Base-by-base conservation (phyloP, 2,797 vertebrate species). In the Lacerta viridis region DNA sequence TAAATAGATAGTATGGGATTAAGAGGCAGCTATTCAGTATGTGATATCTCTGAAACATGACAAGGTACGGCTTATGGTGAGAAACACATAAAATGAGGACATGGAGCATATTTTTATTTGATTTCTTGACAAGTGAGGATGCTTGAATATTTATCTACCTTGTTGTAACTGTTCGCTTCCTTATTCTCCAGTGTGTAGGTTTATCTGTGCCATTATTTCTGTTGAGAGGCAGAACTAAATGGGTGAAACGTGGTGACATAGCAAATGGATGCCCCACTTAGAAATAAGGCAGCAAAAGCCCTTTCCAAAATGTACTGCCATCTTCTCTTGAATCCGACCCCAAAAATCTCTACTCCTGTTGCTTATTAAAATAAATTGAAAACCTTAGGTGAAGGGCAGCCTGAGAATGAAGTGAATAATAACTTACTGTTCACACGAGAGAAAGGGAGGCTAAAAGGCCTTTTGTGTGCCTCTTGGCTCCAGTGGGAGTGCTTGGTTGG, bases 21-120 rank as follows among this genome's bases (percentile, higher is more conserved):
- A 78, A 85, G 89, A 93, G 89, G 90, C 66, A 94, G 85, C 90
- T 94, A 83, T 86, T 90, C 84, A 89, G 74, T 89, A 86, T 81
- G 80, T 33, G 20, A 17, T 29, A 78, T 18, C 66, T 90, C 79
- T 1, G 0, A 66, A 90, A 88, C 84, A 87, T 25, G 77, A 83
- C 84, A 86, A 84, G 86, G 7, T 81, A 41, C 13, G 78, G 0
- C 0, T 91, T 36, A 87, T 88, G 80, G 27, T 5, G 84, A 90
- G 88, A 75, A 87, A 83, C 1, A 64, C 17, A 88, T n/a, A 3
- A 89, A 74, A 5, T 68, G n/a, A 36, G n/a, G 27, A 43, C 50
- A 43, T 27, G 33, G 23, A 69, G 2, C 46, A 46, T 89, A 84
- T 87, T 90, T 91, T 91, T 89, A 88, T 81, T 86, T 88, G 92